Percentiles rank a stretch among this genome's conserved stretches.
Evolutionary conservation across 2,888 invertebrate species (phyloP).

Genomic region (Hirtodrosophila confusa): DNA sequence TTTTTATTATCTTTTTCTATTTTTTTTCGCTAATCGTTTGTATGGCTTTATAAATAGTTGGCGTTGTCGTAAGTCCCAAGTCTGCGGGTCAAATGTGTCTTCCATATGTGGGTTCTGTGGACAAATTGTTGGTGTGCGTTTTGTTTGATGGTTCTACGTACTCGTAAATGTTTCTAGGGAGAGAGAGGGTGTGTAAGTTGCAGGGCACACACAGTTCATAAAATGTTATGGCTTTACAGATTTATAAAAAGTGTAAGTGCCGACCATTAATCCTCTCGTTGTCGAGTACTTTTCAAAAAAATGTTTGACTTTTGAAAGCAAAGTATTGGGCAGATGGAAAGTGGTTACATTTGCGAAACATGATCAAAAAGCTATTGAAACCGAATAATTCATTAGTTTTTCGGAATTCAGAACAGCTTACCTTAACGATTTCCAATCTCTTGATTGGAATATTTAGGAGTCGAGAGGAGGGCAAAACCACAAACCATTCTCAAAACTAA

Average conservation of each 20-base stretch:
- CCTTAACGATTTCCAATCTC: too few relatives aligned
- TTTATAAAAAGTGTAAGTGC: not conserved
- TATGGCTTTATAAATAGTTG: constrained; percentile 58
- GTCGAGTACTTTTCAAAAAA: too few relatives aligned
- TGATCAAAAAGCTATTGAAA: too few relatives aligned
- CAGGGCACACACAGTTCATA: not conserved
- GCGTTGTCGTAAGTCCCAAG: constrained; percentile 26
- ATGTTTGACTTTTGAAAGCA: too few relatives aligned
- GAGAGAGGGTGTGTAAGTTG: not conserved
- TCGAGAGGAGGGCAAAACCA: too few relatives aligned
- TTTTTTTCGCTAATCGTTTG: constrained; percentile 50
- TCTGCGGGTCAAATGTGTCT: constrained; percentile 48
- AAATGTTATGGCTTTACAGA: constrained; percentile 4
- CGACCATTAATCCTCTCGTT: not conserved
- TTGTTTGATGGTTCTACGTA: constrained; percentile 37
- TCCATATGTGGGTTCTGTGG: constrained; percentile 44
- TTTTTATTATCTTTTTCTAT: constrained; percentile 8
- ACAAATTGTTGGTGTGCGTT: constrained; percentile 46
- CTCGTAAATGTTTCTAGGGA: not conserved
- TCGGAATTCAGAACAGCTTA: too few relatives aligned
- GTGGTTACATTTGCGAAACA: too few relatives aligned
- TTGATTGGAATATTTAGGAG: too few relatives aligned
- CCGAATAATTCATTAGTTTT: too few relatives aligned
- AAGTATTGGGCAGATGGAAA: too few relatives aligned
- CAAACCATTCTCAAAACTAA: too few relatives aligned